These are phyloP conservation scores for Dasypogon diadema DNA, from an alignment of 2,888 invertebrate genomes.

Conservation along the genomic window DNA sequence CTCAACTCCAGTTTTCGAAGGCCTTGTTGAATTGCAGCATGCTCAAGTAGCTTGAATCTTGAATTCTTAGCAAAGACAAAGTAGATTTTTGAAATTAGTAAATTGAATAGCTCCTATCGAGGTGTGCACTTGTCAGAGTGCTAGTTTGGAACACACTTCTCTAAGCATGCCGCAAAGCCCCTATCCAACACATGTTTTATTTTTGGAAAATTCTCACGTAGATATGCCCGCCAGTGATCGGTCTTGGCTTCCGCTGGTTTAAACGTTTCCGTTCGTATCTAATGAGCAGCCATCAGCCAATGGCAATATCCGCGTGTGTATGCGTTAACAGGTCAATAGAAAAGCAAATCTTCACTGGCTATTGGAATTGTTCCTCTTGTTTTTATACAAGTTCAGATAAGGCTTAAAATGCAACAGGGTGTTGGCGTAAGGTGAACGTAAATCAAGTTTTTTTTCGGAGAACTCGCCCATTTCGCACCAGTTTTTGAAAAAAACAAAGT, in stretches of 20 bases:
- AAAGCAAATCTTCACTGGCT: constrained; percentile 24
- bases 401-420: constrained; percentile 7
- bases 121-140: too few species aligned
- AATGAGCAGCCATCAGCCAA: background rate
- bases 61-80: too few species aligned
- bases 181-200: constrained; percentile 53
- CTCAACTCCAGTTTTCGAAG: too few species aligned
- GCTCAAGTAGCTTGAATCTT: too few species aligned
- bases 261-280: background rate
- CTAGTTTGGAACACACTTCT: too few species aligned
- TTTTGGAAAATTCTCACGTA: constrained; percentile 53
- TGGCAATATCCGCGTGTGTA: background rate
- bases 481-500: background rate
- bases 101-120: too few species aligned
- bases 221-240: constrained; percentile 5
- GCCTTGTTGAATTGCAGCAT: background rate
- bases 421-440: too few species aligned
- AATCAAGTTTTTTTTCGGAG: background rate
- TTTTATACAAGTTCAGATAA: background rate
- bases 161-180: background rate
- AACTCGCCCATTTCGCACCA: background rate
- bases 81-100: background rate
- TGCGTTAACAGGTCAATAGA: constrained; percentile 42
- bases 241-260: too few species aligned
- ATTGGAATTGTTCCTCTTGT: constrained; percentile 14